Percentiles rank a stretch among this genome's conserved stretches.
Evolutionary conservation across 2,888 invertebrate genomes (phyloP).

Genomic region (Drosophila paucipuncta): DNA sequence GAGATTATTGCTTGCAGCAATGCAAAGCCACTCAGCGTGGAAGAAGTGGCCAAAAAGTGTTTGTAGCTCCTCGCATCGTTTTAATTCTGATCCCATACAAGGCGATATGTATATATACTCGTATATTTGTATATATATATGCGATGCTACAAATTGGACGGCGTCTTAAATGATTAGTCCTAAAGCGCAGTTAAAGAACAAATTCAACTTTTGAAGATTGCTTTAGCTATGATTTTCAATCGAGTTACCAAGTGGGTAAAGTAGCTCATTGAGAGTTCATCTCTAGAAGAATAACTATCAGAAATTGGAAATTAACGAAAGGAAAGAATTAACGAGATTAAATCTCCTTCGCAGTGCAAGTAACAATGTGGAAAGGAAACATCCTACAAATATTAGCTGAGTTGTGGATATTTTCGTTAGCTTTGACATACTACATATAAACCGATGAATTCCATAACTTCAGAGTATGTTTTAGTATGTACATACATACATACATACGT

Average conservation of each 20-base stretch:
- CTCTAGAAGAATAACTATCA: not conserved
- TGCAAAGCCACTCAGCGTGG: not conserved
- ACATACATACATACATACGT: not conserved
- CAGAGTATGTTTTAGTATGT: not conserved
- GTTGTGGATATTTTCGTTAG: not conserved
- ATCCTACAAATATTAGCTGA: not conserved
- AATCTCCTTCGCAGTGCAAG: not conserved
- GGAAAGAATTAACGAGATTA: not conserved
- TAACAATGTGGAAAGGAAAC: not conserved
- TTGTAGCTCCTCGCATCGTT: not conserved
- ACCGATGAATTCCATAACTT: not conserved
- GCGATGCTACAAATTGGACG: not conserved
- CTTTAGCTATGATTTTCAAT: not conserved
- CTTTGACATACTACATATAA: not conserved
- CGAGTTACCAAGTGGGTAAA: not conserved
- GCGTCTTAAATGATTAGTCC: not conserved
- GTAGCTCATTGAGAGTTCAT: not conserved
- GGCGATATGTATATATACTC: not conserved
- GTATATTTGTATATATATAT: not conserved
- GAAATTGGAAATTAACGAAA: not conserved
- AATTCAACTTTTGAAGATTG: not conserved
- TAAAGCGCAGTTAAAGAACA: not conserved
- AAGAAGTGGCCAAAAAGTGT: not conserved
- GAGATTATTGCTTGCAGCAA: not conserved
- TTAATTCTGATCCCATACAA: not conserved